These are phyloP conservation scores for Hofmannophila pseudospretella DNA, from an alignment of 2,888 invertebrate species.

Conservation along the genomic window DNA sequence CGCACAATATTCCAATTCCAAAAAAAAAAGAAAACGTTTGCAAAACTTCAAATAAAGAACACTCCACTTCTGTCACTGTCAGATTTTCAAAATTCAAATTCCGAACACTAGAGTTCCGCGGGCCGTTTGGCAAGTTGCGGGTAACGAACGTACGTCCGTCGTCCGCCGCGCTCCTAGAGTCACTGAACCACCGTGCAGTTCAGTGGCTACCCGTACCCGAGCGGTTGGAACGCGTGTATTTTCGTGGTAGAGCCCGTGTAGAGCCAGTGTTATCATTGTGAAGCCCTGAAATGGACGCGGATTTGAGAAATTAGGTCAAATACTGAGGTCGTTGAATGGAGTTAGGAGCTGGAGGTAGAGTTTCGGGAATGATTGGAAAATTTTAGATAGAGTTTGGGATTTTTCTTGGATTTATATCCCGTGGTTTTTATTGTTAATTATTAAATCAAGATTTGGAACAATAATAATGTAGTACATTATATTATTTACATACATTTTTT, in stretches of 20 bases:
- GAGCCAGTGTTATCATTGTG: conserved; percentile 58
- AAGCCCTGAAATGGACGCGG: conserved; percentile 59
- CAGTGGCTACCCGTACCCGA: conserved; percentile 27
- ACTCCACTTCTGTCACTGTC: conserved; percentile 64
- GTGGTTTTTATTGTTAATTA: too few species aligned
- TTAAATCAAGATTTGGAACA: too few species aligned
- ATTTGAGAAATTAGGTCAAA: conserved; percentile 63
- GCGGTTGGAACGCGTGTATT: conserved; percentile 26
- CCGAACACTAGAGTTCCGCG: conserved; percentile 40
- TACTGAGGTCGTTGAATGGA: too few species aligned
- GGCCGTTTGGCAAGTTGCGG: conserved; percentile 25
- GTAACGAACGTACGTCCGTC: conserved; percentile 35
- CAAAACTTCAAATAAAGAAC: conserved; percentile 21
- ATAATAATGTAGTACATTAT: too few species aligned
- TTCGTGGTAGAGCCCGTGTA: conserved; percentile 38
- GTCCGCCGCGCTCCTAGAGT: conserved; percentile 51
- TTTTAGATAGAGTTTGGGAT: too few species aligned
- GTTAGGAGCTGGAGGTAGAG: too few species aligned
- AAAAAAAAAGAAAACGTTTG: conserved; percentile 18
- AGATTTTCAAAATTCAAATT: conserved; percentile 30
- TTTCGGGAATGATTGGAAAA: too few species aligned
- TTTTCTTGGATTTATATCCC: too few species aligned
- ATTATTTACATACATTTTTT: too few species aligned
- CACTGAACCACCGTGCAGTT: conserved; percentile 59
- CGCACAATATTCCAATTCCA: conserved; percentile 33